Conservation (phyloP, 1,140 invertebrate genomes). For the Pseudomyrmex cubaensis region DNA sequence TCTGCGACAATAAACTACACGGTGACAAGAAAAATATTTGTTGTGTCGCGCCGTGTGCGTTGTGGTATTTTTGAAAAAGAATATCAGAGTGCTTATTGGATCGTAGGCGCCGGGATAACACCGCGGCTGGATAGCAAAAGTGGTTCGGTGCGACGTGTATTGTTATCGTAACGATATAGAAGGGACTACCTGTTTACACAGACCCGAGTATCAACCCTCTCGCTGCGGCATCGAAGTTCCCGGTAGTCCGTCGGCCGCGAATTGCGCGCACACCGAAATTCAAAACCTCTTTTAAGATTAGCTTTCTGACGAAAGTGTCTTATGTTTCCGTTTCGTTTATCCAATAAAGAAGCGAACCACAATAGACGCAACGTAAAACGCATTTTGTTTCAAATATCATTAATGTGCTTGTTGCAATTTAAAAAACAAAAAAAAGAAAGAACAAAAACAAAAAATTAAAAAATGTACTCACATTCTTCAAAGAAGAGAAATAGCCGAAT, state of each 20-base stretch:
- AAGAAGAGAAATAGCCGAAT: slow-evolving; percentile 84
- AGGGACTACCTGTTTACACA: slow-evolving; percentile 74
- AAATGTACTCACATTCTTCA: slow-evolving; percentile 82
- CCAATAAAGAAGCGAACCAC: slow-evolving; percentile 26
- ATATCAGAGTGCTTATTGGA: slow-evolving; percentile 61
- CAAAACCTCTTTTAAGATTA: slow-evolving; percentile 57
- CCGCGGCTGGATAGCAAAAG: slow-evolving; percentile 49
- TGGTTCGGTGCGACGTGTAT: slow-evolving; percentile 65
- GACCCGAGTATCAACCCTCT: slow-evolving; percentile 71
- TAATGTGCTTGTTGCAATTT: no score
- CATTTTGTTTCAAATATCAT: neutral
- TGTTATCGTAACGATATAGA: slow-evolving; percentile 76
- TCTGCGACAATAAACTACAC: slow-evolving; percentile 46
- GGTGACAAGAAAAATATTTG: slow-evolving; percentile 54
- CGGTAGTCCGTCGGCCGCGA: slow-evolving; percentile 18
- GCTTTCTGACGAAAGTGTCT: slow-evolving; percentile 32
- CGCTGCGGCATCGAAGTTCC: slow-evolving; percentile 67
- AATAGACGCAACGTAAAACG: neutral
- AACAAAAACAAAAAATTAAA: neutral
- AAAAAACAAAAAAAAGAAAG: neutral
- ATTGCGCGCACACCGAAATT: slow-evolving; percentile 52
- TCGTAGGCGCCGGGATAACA: slow-evolving; percentile 60
- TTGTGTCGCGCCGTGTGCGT: slow-evolving; percentile 8
- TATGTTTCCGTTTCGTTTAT: slow-evolving; percentile 42
- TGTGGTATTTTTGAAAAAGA: slow-evolving; percentile 56